Evolutionary conservation across 2,113 vertebrate genomes (phyloP), one percentile per base, ranked within the genome.

Genomic region (Canis aureus): DNA sequence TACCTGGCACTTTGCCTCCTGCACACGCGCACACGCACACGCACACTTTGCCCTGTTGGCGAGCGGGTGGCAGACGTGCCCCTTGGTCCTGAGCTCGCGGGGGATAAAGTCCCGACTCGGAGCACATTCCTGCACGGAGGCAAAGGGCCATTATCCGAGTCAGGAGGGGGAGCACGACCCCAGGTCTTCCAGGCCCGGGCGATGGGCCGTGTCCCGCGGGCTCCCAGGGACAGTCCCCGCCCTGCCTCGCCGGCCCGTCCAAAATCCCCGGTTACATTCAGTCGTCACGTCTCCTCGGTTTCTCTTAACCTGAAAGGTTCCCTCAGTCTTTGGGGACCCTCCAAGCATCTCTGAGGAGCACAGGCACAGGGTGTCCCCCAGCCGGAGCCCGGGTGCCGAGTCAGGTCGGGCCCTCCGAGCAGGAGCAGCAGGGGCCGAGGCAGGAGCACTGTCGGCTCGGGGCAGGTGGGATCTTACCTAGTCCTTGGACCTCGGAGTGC

Each of bases 11-110:
- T 73, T 25, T 16, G 38, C n/a, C 9, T 15, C 17, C 0, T 1
- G 15, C 6, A 0, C 2, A 22, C 0, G 38, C 38, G 22, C 2
- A 6, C 12, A 20, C 43, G 8, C 62, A 29, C 15, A n/a, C 3
- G 25, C 11, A 7, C 32, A 49, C 59, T 55, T 62, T 88, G 67
- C 29, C 23, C 35, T 79, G 17, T 71, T 55, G 78, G 60, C 25
- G n/a, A 57, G n/a, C 64, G 27, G 74, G 22, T 59, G 60, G 25
- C 51, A 80, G 85, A 66, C 67, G 32, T 35, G 32, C 55, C n/a
- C 25, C 53, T 43, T 43, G 43, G 43, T 43, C 43, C 43, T 43
- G 43, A 43, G 43, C 43, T 43, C 43, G 43, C 43, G 43, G 43
- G 43, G 43, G 6, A 43, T 43, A 6, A 43, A 43, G 43, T 43